Percentiles rank a stretch among this genome's conserved stretches.
Conservation (phyloP, 2,888 invertebrate genomes). For the Geotrupes spiniger region DNA sequence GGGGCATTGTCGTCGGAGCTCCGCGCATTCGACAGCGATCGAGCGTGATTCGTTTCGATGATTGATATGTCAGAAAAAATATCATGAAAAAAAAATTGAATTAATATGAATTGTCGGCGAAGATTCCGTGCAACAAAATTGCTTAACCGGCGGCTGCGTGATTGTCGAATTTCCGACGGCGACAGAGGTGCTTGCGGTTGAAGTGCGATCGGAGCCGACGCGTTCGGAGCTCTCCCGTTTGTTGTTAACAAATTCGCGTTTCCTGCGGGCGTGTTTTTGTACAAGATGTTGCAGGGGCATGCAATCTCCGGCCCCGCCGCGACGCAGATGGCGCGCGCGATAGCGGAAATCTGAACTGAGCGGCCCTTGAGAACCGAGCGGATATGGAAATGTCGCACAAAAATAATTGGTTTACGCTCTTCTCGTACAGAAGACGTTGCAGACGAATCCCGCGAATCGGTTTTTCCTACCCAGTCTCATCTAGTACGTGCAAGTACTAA, state of each 20-base stretch:
- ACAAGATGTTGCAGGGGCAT: conserved; percentile 8
- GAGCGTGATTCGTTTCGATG: no score
- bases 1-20: conserved; percentile 12
- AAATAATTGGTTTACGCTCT: conserved; percentile 38
- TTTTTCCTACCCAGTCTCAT: conserved; percentile 1
- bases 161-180: conserved; percentile 6
- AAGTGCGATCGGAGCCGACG: not conserved
- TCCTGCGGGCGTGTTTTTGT: conserved; percentile 1
- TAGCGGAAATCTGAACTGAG: conserved; percentile 35
- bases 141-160: no score
- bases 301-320: conserved; percentile 14
- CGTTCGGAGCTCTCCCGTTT: conserved; percentile 4
- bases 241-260: conserved; percentile 6
- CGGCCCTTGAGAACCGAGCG: conserved; percentile 32
- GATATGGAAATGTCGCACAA: conserved; percentile 38
- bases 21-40: not conserved
- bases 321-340: conserved; percentile 10
- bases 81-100: no score
- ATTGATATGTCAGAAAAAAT: no score
- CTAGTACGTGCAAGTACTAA: no score
- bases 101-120: no score
- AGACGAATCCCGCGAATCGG: conserved; percentile 4
- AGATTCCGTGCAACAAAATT: no score
- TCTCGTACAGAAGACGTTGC: conserved; percentile 28
- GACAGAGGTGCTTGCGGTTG: not conserved